Base-by-base conservation (phyloP, 2,797 vertebrate genomes). In the Buphagus erythrorhynchus region DNA sequence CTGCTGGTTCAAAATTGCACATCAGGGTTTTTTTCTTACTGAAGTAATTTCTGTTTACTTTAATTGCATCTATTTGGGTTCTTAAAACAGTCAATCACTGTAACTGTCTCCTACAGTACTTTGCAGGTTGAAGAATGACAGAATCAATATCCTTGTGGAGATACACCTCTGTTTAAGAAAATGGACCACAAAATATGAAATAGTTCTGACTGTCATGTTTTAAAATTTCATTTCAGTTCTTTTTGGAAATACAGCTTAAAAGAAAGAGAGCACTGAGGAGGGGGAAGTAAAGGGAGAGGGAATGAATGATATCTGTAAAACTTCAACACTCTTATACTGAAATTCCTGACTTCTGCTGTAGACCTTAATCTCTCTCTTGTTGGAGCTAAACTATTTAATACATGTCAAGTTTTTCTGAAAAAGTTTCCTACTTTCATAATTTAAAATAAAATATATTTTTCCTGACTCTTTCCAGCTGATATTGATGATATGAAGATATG, bases 401-500 rank as follows among this genome's bases (percentile, higher is more conserved):
- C 4, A 5, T 40, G 4, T 26, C 13, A 63, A 25, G 7, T 66
- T 82, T 71, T 90, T 76, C 20, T 62, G 20, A 33, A 67, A 38
- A 59, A 49, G 2, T 67, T 91, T 78, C 21, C 31, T 67, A 33
- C 25, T 7, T 86, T 86, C 26, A 59, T 22, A 19, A 21, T 88
- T 80, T 88, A 57, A 91, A 92, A 61, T 52, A 26, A 86, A 69
- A 33, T 66, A 9, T 78, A 1, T 75, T 95, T 95, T 71, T 93
- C 66, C 33, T 74, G 21, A 49, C 77, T 77, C 69, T 93, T 98
- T 92, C 83, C 97, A 99, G 99, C 98, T 96, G 99, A 99, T 96
- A 98, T 99, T 46, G 98, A 99, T 77, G 99, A 99, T 86, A 98
- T 99, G 99, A 99, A 98, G 95, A 98, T 99, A 96, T 99, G 99